Percentiles rank a stretch among this genome's conserved stretches.
Evolutionary conservation across 2,888 invertebrate genomes (phyloP).

Genomic region (Phymatocera aterrima): DNA sequence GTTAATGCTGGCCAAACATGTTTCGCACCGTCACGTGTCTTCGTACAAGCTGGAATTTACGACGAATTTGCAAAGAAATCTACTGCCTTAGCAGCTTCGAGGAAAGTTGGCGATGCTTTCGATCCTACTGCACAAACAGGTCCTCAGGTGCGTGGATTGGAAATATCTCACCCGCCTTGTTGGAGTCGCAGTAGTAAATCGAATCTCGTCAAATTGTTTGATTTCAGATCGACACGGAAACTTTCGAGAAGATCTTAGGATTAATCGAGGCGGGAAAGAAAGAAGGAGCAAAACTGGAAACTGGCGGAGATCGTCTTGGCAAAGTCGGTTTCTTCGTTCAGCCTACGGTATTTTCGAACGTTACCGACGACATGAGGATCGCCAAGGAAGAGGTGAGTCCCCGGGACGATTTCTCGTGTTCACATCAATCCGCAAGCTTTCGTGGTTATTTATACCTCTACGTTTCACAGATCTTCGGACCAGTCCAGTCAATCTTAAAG

Average conservation of each 20-base stretch:
- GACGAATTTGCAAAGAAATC: slow-evolving; percentile 77
- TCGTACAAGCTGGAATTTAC: slow-evolving; percentile 78
- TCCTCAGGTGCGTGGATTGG: slow-evolving; percentile 74
- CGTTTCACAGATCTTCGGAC: slow-evolving; percentile 87
- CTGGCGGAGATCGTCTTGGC: slow-evolving; percentile 85
- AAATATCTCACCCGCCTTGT: background rate
- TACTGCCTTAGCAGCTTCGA: slow-evolving; percentile 70
- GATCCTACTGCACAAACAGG: slow-evolving; percentile 75
- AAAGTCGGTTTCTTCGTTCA: slow-evolving; percentile 84
- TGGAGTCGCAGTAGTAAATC: background rate
- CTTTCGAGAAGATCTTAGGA: slow-evolving; percentile 85
- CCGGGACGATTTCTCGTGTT: background rate
- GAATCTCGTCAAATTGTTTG: background rate
- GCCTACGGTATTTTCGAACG: slow-evolving; percentile 76
- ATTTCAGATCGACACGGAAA: slow-evolving; percentile 82
- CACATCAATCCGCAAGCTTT: background rate
- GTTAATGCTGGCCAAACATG: slow-evolving; percentile 80
- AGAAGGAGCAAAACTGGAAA: slow-evolving; percentile 86
- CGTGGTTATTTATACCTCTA: background rate
- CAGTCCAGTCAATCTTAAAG: slow-evolving; percentile 91
- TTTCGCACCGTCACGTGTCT: slow-evolving; percentile 78
- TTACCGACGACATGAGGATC: slow-evolving; percentile 75
- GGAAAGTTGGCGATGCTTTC: slow-evolving; percentile 77
- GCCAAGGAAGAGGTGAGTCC: slow-evolving; percentile 74
- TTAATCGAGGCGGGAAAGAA: slow-evolving; percentile 87